phyloP scores from a whole-genome alignment of 2,113 vertebrate genomes.

The Oriolus oriolus region DNA sequence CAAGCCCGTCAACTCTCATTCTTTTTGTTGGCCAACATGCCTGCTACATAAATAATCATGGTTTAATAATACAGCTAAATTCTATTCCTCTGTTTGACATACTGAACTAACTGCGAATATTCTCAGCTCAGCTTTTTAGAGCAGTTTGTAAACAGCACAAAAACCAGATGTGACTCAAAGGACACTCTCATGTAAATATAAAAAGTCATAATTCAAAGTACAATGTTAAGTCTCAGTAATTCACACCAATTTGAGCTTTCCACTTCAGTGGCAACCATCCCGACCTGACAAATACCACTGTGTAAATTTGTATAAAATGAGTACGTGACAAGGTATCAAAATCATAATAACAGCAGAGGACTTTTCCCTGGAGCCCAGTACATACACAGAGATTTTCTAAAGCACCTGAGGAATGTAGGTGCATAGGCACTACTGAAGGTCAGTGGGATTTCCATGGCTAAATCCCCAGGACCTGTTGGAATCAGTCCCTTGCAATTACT shows the following conservation, averaged over 20 bases:
- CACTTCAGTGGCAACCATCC: neutral
- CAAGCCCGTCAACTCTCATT: constrained; percentile 9
- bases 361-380: neutral
- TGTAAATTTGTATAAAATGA: neutral
- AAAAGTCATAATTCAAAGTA: neutral
- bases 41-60: constrained; percentile 39
- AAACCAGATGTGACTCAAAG: constrained; percentile 4
- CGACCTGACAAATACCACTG: neutral
- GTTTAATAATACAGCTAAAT: constrained; percentile 61
- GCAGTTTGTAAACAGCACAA: constrained; percentile 49
- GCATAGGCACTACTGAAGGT: neutral
- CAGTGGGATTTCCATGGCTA: neutral
- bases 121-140: constrained; percentile 48
- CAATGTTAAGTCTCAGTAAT: neutral
- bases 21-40: constrained; percentile 26
- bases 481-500: neutral
- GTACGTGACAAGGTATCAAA: neutral
- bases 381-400: neutral
- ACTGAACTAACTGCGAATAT: constrained; percentile 26
- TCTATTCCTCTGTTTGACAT: constrained; percentile 39
- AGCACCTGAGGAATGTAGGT: neutral
- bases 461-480: neutral
- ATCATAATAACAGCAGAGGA: neutral
- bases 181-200: neutral
- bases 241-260: neutral